Percentiles rank a stretch among this genome's conserved stretches.
Conservation (phyloP, 2,113 vertebrate species). For the Dascyllus trimaculatus region DNA sequence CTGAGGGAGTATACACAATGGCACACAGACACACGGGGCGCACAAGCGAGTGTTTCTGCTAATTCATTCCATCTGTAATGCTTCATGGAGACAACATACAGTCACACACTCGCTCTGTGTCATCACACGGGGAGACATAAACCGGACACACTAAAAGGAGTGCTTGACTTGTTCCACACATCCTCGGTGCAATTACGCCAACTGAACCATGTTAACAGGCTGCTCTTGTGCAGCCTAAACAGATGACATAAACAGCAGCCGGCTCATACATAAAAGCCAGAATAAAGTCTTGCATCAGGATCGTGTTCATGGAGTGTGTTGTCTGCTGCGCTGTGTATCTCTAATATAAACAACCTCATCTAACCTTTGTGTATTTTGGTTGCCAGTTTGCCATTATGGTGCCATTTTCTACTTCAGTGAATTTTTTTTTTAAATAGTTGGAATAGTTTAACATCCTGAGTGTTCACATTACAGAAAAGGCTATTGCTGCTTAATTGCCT, state of each 20-base stretch:
- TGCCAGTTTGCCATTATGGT: neutral
- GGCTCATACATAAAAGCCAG: constrained; percentile 52
- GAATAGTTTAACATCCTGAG: neutral
- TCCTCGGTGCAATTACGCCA: constrained; percentile 54
- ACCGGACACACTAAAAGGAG: constrained; percentile 61
- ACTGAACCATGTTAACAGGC: constrained; percentile 60
- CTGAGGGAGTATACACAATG: constrained; percentile 49
- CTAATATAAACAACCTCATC: constrained; percentile 29
- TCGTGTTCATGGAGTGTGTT: neutral
- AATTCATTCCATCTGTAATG: constrained; percentile 64
- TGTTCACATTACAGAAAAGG: neutral
- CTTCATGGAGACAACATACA: constrained; percentile 43
- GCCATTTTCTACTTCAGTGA: neutral
- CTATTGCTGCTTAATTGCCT: neutral
- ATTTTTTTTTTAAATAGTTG: no score
- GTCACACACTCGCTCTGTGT: constrained; percentile 28
- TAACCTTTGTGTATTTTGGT: constrained; percentile 27
- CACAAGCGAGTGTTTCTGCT: constrained; percentile 18
- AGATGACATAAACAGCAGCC: constrained; percentile 61
- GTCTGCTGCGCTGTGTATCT: neutral
- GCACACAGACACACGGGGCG: neutral
- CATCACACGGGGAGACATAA: constrained; percentile 52
- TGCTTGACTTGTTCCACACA: constrained; percentile 50
- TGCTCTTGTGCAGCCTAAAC: constrained; percentile 62
- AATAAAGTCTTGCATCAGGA: constrained; percentile 29